Base-by-base conservation (phyloP, 2,797 vertebrate genomes). In the Thaleichthys pacificus region DNA sequence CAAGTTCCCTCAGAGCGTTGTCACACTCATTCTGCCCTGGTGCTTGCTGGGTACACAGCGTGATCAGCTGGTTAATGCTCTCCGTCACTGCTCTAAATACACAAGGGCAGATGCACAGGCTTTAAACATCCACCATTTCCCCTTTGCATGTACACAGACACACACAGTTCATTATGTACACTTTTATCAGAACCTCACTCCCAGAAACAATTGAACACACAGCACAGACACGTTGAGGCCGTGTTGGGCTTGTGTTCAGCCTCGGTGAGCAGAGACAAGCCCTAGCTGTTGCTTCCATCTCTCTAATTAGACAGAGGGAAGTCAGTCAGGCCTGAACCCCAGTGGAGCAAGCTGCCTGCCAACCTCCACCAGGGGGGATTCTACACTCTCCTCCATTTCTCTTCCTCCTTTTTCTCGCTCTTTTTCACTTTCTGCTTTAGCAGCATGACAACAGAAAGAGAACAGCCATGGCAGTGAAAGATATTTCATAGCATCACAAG, bases 61-160 rank as follows among this genome's bases (percentile, higher is more conserved):
- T 98, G 91, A 99, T 99, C 80, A 99, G 95, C 86, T 99, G 97
- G 86, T 99, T 99, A 91, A 99, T 99, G 78, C 97, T 98, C 90
- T 99, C 97, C 0, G 97, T 99, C 88, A 99, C 97, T 14, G 97
- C 96, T 91, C 97, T 99, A 91, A 56, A 80, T 8, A 93, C 65
- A 91, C 81, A 91, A 69, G 71, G 73, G 77, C 66, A 75, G 78
- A 8, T 66, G 79, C 15, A 63, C 30, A 35, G 3, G 35, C 22
- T n/a, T 24, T 69, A 17, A 12, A 57, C 2, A 19, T 12, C 66
- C 47, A 77, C 77, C 83, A 69, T 71, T 68, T 62, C 35, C 74
- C 81, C 2, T 42, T 1, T 42, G 38, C 38, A 42, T 42, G 35
- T 38, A 60, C 30, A 28, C 70, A 74, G 80, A 80, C 64, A 65